These are phyloP conservation scores for Venustoraphidia nigricollis DNA, from an alignment of 2,888 invertebrate species.

Conservation along the genomic window DNA sequence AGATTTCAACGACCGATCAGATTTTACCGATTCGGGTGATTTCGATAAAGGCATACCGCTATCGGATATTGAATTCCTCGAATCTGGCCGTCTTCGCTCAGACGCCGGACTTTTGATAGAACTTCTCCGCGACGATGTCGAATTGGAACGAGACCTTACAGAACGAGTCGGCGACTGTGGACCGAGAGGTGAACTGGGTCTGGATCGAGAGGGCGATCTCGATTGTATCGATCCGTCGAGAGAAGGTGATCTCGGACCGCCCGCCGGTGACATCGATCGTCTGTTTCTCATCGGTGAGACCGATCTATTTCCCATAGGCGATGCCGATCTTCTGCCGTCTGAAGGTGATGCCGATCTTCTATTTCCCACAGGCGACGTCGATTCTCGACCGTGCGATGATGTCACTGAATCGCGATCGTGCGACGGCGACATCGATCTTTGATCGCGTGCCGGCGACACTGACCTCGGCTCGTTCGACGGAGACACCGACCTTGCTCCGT, in stretches of 20 bases:
- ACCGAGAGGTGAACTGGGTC: slow-evolving; percentile 1
- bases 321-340: too few species aligned
- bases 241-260: too few species aligned
- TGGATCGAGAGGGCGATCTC: too few species aligned
- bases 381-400: neutral
- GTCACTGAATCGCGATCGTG: neutral
- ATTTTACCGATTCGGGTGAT: slow-evolving; percentile 1
- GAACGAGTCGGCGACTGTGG: slow-evolving; percentile 7
- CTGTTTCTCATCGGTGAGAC: too few species aligned
- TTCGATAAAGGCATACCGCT: neutral
- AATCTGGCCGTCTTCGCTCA: neutral
- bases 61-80: neutral
- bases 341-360: too few species aligned
- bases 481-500: slow-evolving; percentile 3
- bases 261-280: too few species aligned
- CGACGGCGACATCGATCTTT: slow-evolving; percentile 1
- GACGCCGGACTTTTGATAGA: neutral
- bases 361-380: neutral
- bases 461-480: slow-evolving; percentile 11
- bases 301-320: too few species aligned
- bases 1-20: neutral
- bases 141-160: too few species aligned
- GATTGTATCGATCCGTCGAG: too few species aligned
- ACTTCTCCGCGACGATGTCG: neutral
- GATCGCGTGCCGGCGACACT: slow-evolving; percentile 1